phyloP scores from a whole-genome alignment of 2,888 invertebrate genomes.

The Ephialtes manifestator region DNA sequence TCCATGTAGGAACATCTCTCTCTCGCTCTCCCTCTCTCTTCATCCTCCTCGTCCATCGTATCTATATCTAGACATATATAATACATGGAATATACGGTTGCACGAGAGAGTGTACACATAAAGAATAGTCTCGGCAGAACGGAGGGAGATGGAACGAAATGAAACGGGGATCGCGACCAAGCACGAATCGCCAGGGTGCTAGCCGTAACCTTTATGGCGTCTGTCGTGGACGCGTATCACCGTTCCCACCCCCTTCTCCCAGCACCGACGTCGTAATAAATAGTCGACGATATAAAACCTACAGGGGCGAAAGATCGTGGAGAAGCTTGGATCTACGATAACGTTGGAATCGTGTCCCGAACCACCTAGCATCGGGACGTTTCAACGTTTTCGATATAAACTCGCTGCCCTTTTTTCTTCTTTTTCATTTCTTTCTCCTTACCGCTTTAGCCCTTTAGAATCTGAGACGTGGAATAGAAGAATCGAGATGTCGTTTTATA shows the following conservation, averaged over 20 bases:
- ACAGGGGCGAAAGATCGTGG: slow-evolving; percentile 30
- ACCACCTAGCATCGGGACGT: slow-evolving; percentile 37
- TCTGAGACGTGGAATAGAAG: not conserved
- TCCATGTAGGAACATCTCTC: slow-evolving; percentile 4
- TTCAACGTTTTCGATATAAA: slow-evolving; percentile 53
- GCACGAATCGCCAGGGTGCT: slow-evolving; percentile 54
- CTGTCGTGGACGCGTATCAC: slow-evolving; percentile 57
- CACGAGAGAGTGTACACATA: slow-evolving; percentile 59
- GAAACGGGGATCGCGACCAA: slow-evolving; percentile 62
- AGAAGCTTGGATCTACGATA: slow-evolving; percentile 48
- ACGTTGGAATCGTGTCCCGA: slow-evolving; percentile 49
- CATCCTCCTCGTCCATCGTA: slow-evolving; percentile 7
- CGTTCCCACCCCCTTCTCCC: slow-evolving; percentile 38
- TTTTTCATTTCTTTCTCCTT: slow-evolving; percentile 3
- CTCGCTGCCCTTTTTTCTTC: slow-evolving; percentile 21
- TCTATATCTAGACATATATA: slow-evolving; percentile 23
- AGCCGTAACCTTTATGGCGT: slow-evolving; percentile 67
- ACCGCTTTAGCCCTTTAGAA: slow-evolving; percentile 7
- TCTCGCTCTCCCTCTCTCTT: slow-evolving; percentile 14
- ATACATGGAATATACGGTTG: slow-evolving; percentile 38
- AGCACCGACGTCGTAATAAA: slow-evolving; percentile 67
- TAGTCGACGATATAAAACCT: slow-evolving; percentile 68
- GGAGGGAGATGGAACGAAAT: slow-evolving; percentile 61
- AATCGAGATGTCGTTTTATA: slow-evolving; percentile 29
- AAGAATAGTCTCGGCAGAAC: slow-evolving; percentile 50